Percentiles rank a stretch among this genome's conserved stretches.
These are phyloP conservation scores for Papilio elwesi DNA, from an alignment of 2,888 invertebrate species.

Conservation along the genomic window DNA sequence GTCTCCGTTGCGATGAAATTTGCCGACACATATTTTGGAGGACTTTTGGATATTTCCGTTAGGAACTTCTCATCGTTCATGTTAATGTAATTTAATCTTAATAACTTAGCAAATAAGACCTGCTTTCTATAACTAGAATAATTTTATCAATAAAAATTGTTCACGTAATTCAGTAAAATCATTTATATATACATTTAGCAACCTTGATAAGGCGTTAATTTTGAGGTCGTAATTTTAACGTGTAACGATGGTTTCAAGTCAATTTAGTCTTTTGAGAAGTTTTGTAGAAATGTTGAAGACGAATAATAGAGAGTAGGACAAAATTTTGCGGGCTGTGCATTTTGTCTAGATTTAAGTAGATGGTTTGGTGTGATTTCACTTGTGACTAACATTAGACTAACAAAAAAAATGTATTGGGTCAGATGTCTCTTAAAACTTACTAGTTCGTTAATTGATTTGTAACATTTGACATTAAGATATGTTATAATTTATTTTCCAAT, in stretches of 20 bases:
- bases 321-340: constrained; percentile 77
- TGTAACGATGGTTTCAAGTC: constrained; percentile 58
- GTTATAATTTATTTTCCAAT: too few relatives aligned
- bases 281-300: constrained; percentile 62
- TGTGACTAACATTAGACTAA: constrained; percentile 34
- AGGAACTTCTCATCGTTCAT: constrained; percentile 60
- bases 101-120: constrained; percentile 61
- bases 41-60: constrained; percentile 78
- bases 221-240: constrained; percentile 48
- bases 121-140: constrained; percentile 56
- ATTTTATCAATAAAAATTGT: constrained; percentile 2
- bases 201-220: constrained; percentile 18
- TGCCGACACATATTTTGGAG: constrained; percentile 68
- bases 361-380: constrained; percentile 51
- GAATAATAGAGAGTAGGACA: constrained; percentile 69
- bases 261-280: constrained; percentile 66
- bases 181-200: background rate
- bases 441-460: too few relatives aligned
- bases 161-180: background rate
- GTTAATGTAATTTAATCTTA: constrained; percentile 50
- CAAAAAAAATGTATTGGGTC: constrained; percentile 8
- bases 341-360: constrained; percentile 72
- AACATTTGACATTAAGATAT: too few relatives aligned
- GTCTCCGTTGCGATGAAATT: constrained; percentile 59
- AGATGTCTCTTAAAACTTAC: background rate